These are phyloP conservation scores for Muschampia plurimacula DNA, from an alignment of 2,888 invertebrate species.

Conservation along the genomic window DNA sequence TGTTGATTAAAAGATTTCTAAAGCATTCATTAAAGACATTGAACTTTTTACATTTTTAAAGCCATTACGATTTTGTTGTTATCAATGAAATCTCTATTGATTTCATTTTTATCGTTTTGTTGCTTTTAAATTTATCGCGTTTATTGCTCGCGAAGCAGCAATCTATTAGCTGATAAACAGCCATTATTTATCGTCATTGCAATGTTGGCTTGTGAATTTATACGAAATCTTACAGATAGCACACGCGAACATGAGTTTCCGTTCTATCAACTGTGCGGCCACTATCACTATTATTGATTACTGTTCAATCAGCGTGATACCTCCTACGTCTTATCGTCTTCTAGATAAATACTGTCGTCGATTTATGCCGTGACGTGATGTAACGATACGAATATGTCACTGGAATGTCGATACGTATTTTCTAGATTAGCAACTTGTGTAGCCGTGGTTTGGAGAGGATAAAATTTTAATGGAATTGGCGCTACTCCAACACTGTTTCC, in stretches of 20 bases:
- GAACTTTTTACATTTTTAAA: background rate
- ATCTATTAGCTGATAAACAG: constrained; percentile 32
- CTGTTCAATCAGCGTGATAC: constrained; percentile 18
- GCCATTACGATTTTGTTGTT: background rate
- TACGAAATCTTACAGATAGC: constrained; percentile 33
- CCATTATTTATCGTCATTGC: constrained; percentile 33
- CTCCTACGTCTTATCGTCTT: constrained; percentile 15
- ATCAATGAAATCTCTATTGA: background rate
- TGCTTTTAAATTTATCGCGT: constrained; percentile 20
- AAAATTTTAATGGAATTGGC: constrained; percentile 36
- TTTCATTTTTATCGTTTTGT: constrained; percentile 18
- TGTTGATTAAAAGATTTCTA: background rate
- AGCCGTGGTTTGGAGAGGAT: constrained; percentile 14
- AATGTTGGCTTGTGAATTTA: constrained; percentile 30
- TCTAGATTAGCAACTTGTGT: constrained; percentile 27
- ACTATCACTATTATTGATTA: constrained; percentile 36
- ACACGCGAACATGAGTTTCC: constrained; percentile 16
- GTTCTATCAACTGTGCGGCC: constrained; percentile 27
- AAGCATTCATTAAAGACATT: background rate
- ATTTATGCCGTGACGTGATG: constrained; percentile 12
- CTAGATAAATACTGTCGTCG: constrained; percentile 9
- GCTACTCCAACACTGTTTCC: constrained; percentile 24
- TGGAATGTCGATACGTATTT: constrained; percentile 16
- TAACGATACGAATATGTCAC: constrained; percentile 11
- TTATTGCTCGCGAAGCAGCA: constrained; percentile 20